Evolutionary conservation across 2,888 invertebrate genomes (phyloP).

Genomic region (Leucania comma): DNA sequence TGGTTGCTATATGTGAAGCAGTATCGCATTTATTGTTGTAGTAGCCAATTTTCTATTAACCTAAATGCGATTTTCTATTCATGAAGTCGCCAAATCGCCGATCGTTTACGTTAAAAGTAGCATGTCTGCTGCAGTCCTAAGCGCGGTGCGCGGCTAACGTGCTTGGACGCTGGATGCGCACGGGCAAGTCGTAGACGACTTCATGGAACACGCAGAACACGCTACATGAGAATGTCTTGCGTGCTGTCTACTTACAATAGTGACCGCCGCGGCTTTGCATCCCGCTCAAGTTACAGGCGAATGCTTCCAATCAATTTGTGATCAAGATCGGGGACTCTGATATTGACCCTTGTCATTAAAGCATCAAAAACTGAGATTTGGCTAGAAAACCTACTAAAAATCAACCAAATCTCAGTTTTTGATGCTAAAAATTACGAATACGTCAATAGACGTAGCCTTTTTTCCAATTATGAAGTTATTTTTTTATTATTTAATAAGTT

Average conservation of each 20-base stretch:
- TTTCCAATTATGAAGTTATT: neutral
- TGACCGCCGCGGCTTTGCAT: constrained; percentile 56
- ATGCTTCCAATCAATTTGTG: neutral
- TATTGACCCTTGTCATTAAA: too few species aligned
- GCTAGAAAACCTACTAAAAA: too few species aligned
- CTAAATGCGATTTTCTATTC: neutral
- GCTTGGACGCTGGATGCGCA: constrained; percentile 68
- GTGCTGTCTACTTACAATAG: constrained; percentile 70
- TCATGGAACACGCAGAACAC: constrained; percentile 79
- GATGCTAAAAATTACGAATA: neutral
- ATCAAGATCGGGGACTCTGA: neutral
- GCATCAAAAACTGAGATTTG: too few species aligned
- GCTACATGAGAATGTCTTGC: constrained; percentile 74
- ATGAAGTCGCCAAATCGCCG: neutral
- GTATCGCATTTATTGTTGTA: neutral
- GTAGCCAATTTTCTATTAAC: neutral
- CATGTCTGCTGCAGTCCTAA: constrained; percentile 24
- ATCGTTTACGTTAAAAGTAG: constrained; percentile 16
- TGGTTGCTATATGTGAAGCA: neutral
- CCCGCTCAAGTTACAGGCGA: constrained; percentile 56
- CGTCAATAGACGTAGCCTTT: neutral
- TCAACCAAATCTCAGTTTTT: too few species aligned
- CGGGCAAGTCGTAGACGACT: constrained; percentile 70
- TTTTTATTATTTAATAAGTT: too few species aligned
- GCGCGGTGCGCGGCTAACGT: constrained; percentile 70